These are phyloP conservation scores for Eciton burchellii DNA, from an alignment of 1,140 invertebrate genomes.

Conservation along the genomic window DNA sequence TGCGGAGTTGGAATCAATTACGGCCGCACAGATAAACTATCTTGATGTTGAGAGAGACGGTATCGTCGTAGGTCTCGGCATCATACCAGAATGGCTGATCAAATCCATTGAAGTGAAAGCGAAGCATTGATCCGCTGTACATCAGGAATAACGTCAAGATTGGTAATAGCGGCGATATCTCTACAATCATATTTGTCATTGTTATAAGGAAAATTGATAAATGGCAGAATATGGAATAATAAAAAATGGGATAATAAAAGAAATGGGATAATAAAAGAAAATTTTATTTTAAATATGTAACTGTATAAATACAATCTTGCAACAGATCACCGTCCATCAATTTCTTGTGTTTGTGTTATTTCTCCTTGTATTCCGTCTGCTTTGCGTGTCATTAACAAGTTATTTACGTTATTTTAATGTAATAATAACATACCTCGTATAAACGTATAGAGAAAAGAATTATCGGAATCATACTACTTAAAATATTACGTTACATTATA, in stretches of 20 bases:
- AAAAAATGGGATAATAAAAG: too few species aligned
- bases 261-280: too few species aligned
- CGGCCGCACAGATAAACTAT: background rate
- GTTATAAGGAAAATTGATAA: background rate
- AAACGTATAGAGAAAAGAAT: too few species aligned
- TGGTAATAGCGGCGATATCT: background rate
- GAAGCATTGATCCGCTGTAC: too few species aligned
- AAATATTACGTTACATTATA: too few species aligned
- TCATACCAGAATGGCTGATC: background rate
- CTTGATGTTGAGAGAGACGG: background rate
- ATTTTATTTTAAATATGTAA: background rate
- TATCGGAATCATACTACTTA: too few species aligned
- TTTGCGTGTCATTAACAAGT: background rate
- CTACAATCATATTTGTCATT: background rate
- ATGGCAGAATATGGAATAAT: background rate
- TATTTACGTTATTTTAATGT: too few species aligned
- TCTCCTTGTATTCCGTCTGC: background rate
- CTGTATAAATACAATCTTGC: background rate
- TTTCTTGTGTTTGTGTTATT: background rate
- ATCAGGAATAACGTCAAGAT: background rate
- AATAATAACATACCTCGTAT: too few species aligned
- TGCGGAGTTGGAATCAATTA: background rate
- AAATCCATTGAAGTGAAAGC: background rate
- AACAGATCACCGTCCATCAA: background rate
- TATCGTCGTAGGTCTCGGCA: background rate